phyloP scores from a whole-genome alignment of 2,888 invertebrate species.

The Esperia sulphurella region DNA sequence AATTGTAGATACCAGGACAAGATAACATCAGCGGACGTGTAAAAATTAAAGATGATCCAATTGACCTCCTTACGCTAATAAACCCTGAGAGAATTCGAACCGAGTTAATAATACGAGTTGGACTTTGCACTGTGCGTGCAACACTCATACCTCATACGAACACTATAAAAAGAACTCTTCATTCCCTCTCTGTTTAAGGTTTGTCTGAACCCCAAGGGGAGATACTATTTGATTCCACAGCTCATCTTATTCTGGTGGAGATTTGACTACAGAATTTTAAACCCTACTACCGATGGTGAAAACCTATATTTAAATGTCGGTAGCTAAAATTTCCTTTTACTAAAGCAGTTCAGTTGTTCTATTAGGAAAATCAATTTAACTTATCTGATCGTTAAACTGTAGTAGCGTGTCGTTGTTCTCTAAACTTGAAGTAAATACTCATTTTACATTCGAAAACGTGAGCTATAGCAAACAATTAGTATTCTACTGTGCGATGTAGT shows the following conservation, averaged over 20 bases:
- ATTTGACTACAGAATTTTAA: neutral
- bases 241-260: neutral
- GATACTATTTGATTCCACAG: neutral
- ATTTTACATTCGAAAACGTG: too few species aligned
- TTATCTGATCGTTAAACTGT: too few species aligned
- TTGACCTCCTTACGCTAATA: conserved; percentile 37
- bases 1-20: conserved; percentile 10
- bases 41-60: conserved; percentile 31
- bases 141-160: neutral
- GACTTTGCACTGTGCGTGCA: conserved; percentile 29
- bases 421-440: too few species aligned
- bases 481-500: too few species aligned
- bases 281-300: neutral
- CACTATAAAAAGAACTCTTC: neutral
- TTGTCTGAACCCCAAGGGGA: neutral
- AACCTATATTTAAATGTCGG: neutral
- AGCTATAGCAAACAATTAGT: too few species aligned
- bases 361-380: too few species aligned
- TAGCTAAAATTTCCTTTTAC: neutral
- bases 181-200: neutral
- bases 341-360: too few species aligned
- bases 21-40: conserved; percentile 10
- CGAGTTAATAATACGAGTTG: conserved; percentile 37
- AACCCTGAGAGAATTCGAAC: conserved; percentile 25
- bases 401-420: too few species aligned